Evolutionary conservation across 2,888 invertebrate genomes (phyloP).

Genomic region (Cistogaster globosa): DNA sequence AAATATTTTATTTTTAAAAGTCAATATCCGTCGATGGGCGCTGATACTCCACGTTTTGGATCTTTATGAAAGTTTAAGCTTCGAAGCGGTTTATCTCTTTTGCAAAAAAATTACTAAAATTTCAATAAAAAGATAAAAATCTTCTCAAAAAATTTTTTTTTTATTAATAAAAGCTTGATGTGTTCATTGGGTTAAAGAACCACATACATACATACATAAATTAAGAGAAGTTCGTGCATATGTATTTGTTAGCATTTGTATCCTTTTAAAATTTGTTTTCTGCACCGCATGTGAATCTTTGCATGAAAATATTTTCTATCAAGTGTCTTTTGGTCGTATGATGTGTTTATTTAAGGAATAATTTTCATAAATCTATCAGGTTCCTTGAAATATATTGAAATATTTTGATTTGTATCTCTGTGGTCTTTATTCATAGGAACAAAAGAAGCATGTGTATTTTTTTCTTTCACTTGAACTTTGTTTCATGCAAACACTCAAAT

Average conservation of each 20-base stretch:
- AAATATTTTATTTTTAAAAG: too few species aligned
- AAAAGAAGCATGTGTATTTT: background rate
- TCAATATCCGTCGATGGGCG: too few species aligned
- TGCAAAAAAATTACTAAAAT: too few species aligned
- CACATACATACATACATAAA: background rate
- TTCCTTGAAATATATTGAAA: conserved; percentile 6
- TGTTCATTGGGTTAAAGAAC: background rate
- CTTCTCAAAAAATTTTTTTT: too few species aligned
- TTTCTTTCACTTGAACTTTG: conserved; percentile 3
- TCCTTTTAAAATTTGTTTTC: background rate
- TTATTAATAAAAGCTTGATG: too few species aligned
- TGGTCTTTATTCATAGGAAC: conserved; percentile 9
- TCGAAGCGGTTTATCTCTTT: too few species aligned
- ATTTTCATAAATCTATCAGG: conserved; percentile 32
- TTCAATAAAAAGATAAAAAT: too few species aligned
- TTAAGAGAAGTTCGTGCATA: background rate
- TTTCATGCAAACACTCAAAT: conserved; percentile 20
- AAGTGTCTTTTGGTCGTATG: conserved; percentile 8
- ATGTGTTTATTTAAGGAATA: conserved; percentile 32
- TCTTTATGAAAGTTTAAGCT: too few species aligned
- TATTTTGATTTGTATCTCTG: background rate
- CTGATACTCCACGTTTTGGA: too few species aligned
- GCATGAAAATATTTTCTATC: background rate
- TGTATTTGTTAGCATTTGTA: background rate
- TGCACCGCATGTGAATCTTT: background rate